These are phyloP conservation scores for Habropoda laboriosa DNA, from an alignment of 1,140 invertebrate species.

Conservation along the genomic window DNA sequence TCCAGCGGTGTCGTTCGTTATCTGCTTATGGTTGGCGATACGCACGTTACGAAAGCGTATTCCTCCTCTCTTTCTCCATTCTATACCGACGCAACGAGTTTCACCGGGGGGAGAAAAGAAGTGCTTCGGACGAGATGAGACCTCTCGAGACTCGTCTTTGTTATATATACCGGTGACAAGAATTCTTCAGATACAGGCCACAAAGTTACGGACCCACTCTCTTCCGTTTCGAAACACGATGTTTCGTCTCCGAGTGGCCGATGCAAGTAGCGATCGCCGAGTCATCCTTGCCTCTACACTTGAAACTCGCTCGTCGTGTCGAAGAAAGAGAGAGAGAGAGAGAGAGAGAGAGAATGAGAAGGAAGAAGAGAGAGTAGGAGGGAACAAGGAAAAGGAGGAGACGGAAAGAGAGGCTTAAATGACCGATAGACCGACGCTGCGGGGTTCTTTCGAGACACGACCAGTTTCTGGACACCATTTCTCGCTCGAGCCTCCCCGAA, in stretches of 20 bases:
- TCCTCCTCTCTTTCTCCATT: background rate
- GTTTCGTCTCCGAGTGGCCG: background rate
- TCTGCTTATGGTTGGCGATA: slow-evolving; percentile 40
- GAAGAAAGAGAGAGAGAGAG: background rate
- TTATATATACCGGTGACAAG: background rate
- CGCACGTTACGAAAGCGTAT: slow-evolving; percentile 36
- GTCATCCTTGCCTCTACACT: slow-evolving; percentile 25
- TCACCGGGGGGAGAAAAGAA: background rate
- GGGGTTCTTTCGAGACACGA: slow-evolving; percentile 27
- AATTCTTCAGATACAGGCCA: slow-evolving; percentile 29
- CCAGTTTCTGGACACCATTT: slow-evolving; percentile 50
- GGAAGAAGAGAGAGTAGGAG: too few relatives aligned
- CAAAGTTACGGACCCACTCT: slow-evolving; percentile 11
- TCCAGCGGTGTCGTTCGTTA: slow-evolving; percentile 41
- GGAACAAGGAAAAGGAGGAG: background rate
- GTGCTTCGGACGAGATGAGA: background rate
- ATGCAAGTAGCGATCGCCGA: slow-evolving; percentile 15
- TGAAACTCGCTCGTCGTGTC: background rate
- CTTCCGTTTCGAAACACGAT: slow-evolving; percentile 22
- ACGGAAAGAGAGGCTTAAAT: slow-evolving; percentile 27
- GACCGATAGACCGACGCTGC: slow-evolving; percentile 57
- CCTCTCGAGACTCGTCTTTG: background rate
- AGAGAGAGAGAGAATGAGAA: too few relatives aligned
- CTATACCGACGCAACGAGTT: background rate
- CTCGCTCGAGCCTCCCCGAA: slow-evolving; percentile 16